Evolutionary conservation across 2,113 vertebrate genomes (phyloP).

Genomic region (Danio rerio): DNA sequence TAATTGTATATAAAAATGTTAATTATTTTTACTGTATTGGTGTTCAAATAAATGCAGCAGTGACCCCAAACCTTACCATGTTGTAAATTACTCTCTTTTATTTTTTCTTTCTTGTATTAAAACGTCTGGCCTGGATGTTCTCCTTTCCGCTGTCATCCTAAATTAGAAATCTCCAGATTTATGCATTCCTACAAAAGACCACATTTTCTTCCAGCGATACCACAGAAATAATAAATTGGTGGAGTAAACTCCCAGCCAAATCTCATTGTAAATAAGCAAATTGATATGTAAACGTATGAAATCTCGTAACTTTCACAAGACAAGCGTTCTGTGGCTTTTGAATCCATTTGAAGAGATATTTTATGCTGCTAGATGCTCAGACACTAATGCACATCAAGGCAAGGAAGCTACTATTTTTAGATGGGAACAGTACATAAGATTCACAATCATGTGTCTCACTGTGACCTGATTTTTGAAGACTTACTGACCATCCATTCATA

Average conservation of each 20-base stretch:
- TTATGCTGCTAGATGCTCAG: conserved; percentile 43
- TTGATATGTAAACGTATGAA: neutral
- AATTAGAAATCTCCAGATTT: conserved; percentile 51
- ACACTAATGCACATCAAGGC: conserved; percentile 47
- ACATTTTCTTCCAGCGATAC: conserved; percentile 45
- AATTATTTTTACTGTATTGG: too few relatives aligned
- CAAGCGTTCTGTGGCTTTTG: neutral
- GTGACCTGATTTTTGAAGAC: conserved; percentile 57
- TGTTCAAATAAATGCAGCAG: too few relatives aligned
- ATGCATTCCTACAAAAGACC: conserved; percentile 45
- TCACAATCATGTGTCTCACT: conserved; percentile 52
- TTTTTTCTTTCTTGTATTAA: conserved; percentile 31
- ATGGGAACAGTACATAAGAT: conserved; percentile 51
- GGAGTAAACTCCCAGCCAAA: too few relatives aligned
- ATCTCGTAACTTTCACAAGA: neutral
- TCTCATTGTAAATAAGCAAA: conserved; percentile 22
- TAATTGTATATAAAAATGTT: too few relatives aligned
- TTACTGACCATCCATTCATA: conserved; percentile 45
- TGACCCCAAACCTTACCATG: too few relatives aligned
- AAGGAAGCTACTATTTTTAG: conserved; percentile 62
- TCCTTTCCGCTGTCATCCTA: conserved; percentile 51
- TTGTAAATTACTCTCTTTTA: conserved; percentile 46
- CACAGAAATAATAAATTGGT: neutral
- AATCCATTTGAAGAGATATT: conserved; percentile 38
- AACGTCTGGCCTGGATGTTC: conserved; percentile 47